Base-by-base conservation (phyloP, 1,140 invertebrate species). In the Andrena cerasifolii region DNA sequence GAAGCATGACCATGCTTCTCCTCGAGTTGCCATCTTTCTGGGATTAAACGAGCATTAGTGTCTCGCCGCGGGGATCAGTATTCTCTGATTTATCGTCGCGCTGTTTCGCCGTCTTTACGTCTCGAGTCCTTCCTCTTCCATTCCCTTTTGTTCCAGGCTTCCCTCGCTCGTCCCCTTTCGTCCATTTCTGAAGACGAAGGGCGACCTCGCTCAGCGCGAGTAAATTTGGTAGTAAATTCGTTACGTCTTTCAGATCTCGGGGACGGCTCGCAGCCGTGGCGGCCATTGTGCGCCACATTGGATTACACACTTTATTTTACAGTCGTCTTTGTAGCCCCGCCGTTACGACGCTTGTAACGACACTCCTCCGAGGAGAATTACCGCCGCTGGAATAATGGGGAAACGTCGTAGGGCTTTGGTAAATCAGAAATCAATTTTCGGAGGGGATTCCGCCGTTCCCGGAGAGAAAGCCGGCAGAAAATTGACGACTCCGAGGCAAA, bases 21-120 rank as follows among this genome's bases (percentile, higher is more conserved):
- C 54, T 26, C 63, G 58, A 51, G 36, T 61, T 78, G 14, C 47
- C 53, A 18, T 26, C 56, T 49, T 47, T 28, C 28, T 43, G 33
- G 67, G 66, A 84, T 84, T 84, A 84, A 80, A 53, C 49, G 26
- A 21, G 77, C 40, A 84, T 84, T 80, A 83, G 80, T 56, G 76
- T 63, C 77, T 58, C 43, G 49, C 65, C 49, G 68, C 28, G 51
- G 24, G 59, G 53, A 63, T 67, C 72, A 67, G 24, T 73, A 73
- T 84, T 75, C 73, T 61, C 53, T 71, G 53, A 82, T 82, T 84
- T 84, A 82, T 75, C 65, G 65, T 18, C 58, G 21, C 36, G 49
- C n/a, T 62, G 2, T 31, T 4, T 58, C 2, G 0, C 0, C 31
- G 16, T 8, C 10, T 33, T n/a, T 21, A 3, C 1, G 26, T 24